These are phyloP conservation scores for Smutsia gigantea DNA, from an alignment of 2,797 vertebrate genomes.

Conservation along the genomic window DNA sequence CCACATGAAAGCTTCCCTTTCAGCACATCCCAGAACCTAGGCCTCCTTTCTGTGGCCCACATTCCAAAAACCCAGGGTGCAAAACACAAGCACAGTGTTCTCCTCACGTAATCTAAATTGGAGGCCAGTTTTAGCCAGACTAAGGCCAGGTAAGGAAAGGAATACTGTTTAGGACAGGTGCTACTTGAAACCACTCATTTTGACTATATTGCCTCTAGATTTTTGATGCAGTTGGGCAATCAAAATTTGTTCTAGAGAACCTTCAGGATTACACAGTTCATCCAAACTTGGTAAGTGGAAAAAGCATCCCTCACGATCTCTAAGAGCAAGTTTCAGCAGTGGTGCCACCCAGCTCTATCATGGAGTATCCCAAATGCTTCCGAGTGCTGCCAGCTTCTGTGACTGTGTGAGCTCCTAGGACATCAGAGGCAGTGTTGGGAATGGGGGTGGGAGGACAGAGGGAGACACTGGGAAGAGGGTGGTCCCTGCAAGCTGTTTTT, in stretches of 20 bases:
- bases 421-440: neutral
- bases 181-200: slow-evolving; percentile 36
- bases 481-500: neutral
- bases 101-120: neutral
- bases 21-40: neutral
- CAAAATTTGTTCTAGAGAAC: slow-evolving; percentile 70
- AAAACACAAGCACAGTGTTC: neutral
- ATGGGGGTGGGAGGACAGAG: neutral
- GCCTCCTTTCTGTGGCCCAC: neutral
- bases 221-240: neutral
- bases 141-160: neutral
- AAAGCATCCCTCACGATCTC: neutral
- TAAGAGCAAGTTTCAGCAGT: neutral
- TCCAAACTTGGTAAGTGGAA: slow-evolving; percentile 78
- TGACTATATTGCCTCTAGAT: slow-evolving; percentile 62
- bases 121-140: neutral
- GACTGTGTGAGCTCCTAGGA: neutral
- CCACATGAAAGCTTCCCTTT: neutral
- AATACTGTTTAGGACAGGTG: neutral
- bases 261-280: slow-evolving; percentile 43
- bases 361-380: neutral
- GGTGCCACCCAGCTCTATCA: neutral
- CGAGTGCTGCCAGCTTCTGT: neutral
- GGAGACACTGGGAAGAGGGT: neutral
- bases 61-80: neutral